Base-by-base conservation (phyloP, 2,888 invertebrate genomes). In the Drosophila recens region DNA sequence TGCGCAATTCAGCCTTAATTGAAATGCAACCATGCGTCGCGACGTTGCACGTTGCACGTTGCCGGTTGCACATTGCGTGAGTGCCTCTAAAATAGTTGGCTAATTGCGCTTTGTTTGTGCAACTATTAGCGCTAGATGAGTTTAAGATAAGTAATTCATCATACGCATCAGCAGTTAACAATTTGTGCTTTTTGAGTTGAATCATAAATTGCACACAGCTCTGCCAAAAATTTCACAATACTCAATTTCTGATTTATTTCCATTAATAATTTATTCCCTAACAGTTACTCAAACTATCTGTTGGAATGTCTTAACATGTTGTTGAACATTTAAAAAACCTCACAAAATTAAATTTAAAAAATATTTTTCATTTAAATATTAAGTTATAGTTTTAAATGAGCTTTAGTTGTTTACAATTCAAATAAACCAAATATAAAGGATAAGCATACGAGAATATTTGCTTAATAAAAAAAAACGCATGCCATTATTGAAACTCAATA, bases 1-100 rank as follows among this genome's bases (percentile, higher is more conserved):
- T 48, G 74, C 70, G 65, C 72, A 82, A 82, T 75, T 67, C 57
- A 66, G 57, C 63, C 64, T 79, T 82, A 82, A 82, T 87, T 82
- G 85, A 81, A 82, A 87, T 65, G 79, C 82, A 87, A 66, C 82
- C 85, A 70, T 67, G 72, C 87, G 34, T 13, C 84, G 30, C n/a
- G 40, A 15, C 27, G 52, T 30, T 40, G 53, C 40, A 30, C 23
- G 27, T n/a, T 52, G 38, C 36, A 15, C 11, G 17, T 40, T 53
- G 27, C 53, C 38, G 27, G 51, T 56, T 68, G 42, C 53, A 53
- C 23, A 34, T 67, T 62, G 61, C 64, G 48, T 65, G 56, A 54
- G 59, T 33, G 36, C 34, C 52, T 23, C 63, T 42, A 43, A 68
- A 74, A 68, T 63, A 17, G 58, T 52, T 59, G 42, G 43, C 42